Evolutionary conservation across 1,140 invertebrate species (phyloP).

Genomic region (Eulimnadia texana): DNA sequence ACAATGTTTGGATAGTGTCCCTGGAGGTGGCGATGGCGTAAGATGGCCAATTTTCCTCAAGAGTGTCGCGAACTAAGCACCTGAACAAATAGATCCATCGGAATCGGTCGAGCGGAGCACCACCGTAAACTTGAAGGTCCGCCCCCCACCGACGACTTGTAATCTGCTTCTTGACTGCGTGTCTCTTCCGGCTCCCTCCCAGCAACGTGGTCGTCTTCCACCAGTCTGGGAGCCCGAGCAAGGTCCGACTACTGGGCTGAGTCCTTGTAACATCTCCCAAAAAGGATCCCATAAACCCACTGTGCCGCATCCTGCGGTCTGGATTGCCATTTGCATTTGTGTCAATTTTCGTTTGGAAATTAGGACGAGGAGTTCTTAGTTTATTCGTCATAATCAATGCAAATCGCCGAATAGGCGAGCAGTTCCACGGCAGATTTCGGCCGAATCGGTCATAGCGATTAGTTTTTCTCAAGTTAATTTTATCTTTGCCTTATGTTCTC

Average conservation of each 20-base stretch:
- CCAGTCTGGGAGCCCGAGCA: neutral
- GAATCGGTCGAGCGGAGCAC: neutral
- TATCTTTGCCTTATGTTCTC: no score
- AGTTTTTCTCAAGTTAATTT: no score
- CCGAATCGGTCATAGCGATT: no score
- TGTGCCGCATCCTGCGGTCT: no score
- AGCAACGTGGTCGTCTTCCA: neutral
- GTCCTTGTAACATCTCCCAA: neutral
- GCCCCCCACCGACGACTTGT: neutral
- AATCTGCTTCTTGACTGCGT: neutral
- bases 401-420: no score
- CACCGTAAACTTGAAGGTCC: neutral
- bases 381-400: no score
- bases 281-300: neutral
- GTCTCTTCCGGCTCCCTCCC: neutral
- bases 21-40: neutral
- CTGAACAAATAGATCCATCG: slow-evolving; percentile 5
- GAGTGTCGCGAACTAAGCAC: neutral
- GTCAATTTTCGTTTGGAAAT: no score
- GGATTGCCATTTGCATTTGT: no score
- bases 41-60: slow-evolving; percentile 3
- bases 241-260: neutral
- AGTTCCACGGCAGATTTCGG: no score
- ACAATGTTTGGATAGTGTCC: slow-evolving; percentile 7
- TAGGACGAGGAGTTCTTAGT: no score